Base-by-base conservation (phyloP, 1,140 invertebrate genomes). In the Sitobion miscanthi region DNA sequence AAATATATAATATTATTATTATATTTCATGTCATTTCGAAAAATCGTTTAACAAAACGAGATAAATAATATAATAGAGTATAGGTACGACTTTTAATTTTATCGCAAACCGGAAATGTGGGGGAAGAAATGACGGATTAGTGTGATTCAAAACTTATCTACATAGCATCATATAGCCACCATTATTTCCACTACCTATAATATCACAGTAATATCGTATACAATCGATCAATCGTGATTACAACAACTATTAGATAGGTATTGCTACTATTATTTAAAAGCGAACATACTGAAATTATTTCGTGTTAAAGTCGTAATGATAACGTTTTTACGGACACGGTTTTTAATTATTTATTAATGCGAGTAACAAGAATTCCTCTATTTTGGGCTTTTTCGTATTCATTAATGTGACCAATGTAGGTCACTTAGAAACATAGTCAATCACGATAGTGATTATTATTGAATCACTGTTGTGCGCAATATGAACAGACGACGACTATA, bases 1-100 rank as follows among this genome's bases (percentile, higher is more conserved):
- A 69, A 69, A 69, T 23, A 23, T 30, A 86, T 86, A 30, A 86
- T 86, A 45, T 47, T 77, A 77, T 77, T 77, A 47, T 47, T 49
- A 87, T 87, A 87, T 49, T 49, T 87, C 86, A 87, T 52, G 30
- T 7, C 45, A n/a, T 87, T 47, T 17, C 30, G 42, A 87, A 87
- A 87, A 47, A 47, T n/a, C 86, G 45, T 87, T 49, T 47, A 45
- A 87, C 47, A 8, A 87, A 47, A 47, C 45, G 30, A 30, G 85
- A 86, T 86, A 86, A 86, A 86, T 86, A 69, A 17, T 47, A 77
- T 62, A 86, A 86, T 86, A 87, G 45, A 17, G 45, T 42, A 42
- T 20, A 35, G 25, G 11, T n/a, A 35, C 17, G 6, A 49, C 49
- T 87, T 87, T 87, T 87, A n/a, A 87, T 87, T 47, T n/a, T n/a